Base-by-base conservation (phyloP, 2,113 vertebrate species). In the Stercorarius parasiticus region DNA sequence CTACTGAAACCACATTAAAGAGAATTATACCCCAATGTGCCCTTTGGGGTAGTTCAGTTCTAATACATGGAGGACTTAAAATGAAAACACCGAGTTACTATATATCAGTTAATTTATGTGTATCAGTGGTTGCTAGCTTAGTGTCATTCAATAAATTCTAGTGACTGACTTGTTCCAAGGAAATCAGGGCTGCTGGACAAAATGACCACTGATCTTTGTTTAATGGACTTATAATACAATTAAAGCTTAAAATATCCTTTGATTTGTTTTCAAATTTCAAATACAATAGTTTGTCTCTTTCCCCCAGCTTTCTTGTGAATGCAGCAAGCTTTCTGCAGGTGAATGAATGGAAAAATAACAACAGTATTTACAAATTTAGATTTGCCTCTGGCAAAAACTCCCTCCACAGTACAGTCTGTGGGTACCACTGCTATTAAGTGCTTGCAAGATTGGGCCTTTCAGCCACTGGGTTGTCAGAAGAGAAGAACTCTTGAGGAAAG, bases 351-450 rank as follows among this genome's bases (percentile, higher is more conserved):
- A 36, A 45, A 69, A 85, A 36, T 23, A 38, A 40, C 22, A 70
- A 11, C 58, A 53, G 58, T 19, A 65, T 52, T 50, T n/a, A 88
- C 42, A 86, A 73, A 78, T 15, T 43, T 14, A 47, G 34, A 58
- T 69, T 52, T 42, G 20, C 27, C 25, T 58, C 76, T 59, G 40
- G 38, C 40, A 83, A 71, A 90, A 74, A 12, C 43, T n/a, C n/a
- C 8, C 56, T 18, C 11, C 3, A 3, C 13, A 22, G 17, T 0
- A 7, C 27, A 49, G 11, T 22, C 52, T 29, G 49, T 20, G 58
- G 58, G 36, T 14, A 32, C 18, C 2, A 5, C 36, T 56, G 36
- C 59, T 89, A 1, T 8, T 11, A 62, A 70, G 36, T 7, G 45
- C 61, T 67, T 69, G 55, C 47, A 65, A 36, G 79, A 49, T 1